These are phyloP conservation scores for Papio anubis DNA, from an alignment of 2,113 vertebrate species.

Conservation along the genomic window DNA sequence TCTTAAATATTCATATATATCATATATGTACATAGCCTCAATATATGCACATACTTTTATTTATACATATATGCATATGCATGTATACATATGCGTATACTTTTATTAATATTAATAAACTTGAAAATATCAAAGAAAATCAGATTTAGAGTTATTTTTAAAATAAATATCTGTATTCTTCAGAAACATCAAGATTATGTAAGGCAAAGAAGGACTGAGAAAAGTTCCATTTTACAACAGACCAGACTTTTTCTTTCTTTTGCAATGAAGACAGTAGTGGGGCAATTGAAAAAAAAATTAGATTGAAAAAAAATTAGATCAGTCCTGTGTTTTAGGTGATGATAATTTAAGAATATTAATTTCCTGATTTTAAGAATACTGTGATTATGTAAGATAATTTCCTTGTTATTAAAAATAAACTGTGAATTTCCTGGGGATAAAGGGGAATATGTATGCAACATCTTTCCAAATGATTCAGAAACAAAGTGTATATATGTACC, in stretches of 20 bases:
- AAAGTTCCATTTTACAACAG: background rate
- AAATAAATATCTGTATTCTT: background rate
- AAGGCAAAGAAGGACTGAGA: background rate
- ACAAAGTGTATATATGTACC: background rate
- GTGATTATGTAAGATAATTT: background rate
- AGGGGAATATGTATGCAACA: background rate
- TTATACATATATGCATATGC: background rate
- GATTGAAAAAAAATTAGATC: background rate
- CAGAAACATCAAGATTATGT: background rate
- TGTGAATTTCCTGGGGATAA: background rate
- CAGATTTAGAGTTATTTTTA: background rate
- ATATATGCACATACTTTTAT: too few relatives aligned
- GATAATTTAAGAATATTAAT: background rate
- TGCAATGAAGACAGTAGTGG: background rate
- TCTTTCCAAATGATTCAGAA: background rate
- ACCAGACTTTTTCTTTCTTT: background rate
- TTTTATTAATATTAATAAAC: background rate
- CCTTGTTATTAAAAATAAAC: background rate
- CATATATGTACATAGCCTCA: background rate
- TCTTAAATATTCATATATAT: background rate
- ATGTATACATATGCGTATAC: background rate
- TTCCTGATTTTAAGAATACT: background rate
- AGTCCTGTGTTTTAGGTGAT: background rate
- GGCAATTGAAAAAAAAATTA: background rate
- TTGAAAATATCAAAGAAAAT: background rate